Percentiles rank a stretch among this genome's conserved stretches.
These are phyloP conservation scores for Oikopleura vanhoeffeni DNA, from an alignment of 23 tunicate genomes.

Conservation along the genomic window DNA sequence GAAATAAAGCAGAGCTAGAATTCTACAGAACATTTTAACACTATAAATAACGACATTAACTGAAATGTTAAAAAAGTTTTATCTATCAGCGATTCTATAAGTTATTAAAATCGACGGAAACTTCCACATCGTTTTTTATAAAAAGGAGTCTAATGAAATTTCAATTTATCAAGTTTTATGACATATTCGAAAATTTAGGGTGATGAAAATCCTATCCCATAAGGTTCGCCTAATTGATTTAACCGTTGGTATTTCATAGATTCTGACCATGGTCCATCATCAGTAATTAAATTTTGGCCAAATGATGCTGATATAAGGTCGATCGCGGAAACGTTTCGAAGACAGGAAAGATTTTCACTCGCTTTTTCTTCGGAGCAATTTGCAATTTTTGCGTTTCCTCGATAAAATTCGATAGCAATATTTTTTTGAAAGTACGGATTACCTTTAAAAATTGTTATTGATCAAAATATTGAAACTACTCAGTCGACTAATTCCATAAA, in stretches of 20 bases:
- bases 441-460: neutral
- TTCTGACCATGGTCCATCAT: neutral
- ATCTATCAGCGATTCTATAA: no score
- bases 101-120: no score
- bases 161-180: no score
- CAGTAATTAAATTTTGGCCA: neutral
- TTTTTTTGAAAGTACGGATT: neutral
- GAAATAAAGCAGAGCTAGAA: no score
- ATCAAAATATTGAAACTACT: neutral
- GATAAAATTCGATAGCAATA: neutral
- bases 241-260: neutral
- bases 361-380: neutral
- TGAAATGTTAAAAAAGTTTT: no score
- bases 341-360: neutral
- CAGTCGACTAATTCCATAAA: no score
- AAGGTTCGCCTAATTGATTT: neutral
- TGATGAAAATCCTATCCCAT: no score
- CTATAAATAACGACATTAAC: no score
- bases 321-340: neutral
- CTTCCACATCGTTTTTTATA: no score
- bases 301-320: neutral
- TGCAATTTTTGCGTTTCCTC: neutral
- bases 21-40: no score
- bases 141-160: no score
- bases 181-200: no score